Base-by-base conservation (phyloP, 2,113 vertebrate genomes). In the Coturnix japonica region DNA sequence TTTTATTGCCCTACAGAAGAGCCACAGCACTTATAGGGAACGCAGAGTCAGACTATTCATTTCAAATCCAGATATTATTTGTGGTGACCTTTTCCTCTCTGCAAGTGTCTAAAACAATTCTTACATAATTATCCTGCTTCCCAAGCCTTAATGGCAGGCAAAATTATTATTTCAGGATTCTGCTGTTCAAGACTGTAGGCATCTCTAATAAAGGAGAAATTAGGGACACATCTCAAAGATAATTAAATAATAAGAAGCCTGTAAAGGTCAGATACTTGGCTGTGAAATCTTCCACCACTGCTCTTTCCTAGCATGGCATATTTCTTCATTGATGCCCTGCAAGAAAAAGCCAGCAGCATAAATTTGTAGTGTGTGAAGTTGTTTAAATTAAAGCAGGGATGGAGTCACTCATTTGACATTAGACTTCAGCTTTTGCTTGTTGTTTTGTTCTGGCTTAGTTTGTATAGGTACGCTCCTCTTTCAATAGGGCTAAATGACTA, bases 121-220 rank as follows among this genome's bases (percentile, higher is more conserved):
- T 85, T 85, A 26, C 26, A n/a, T 81, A 85, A 82, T 54, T 82
- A 37, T 51, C 17, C 46, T 39, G 7, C 60, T 87, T 89, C 78
- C 56, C 60, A 33, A 91, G 60, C 56, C n/a, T 1, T 31, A 56
- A 89, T 44, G 60, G 51, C 75, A 89, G 74, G 64, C 59, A 85
- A 90, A 95, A 96, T 67, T 79, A 81, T 77, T 89, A 80, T 93
- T 93, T 94, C 91, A 92, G 64, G 51, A 60, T 82, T 93, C 92
- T 93, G 80, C 56, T 74, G 26, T 77, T 80, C 67, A 85, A 90
- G 35, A 81, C 0, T 0, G 49, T 80, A 53, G 53, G 43, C 81
- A 49, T 85, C 9, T 78, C 43, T 83, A 87, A 71, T 80, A 64
- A 87, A 87, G 73, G 69, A 39, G 21, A 93, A 96, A 94, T 94